A percentile compares a stretch with the other conserved stretches of the same genome.
These are phyloP conservation scores for Cynaeus angustus DNA, from an alignment of 2,888 invertebrate genomes.

Conservation along the genomic window DNA sequence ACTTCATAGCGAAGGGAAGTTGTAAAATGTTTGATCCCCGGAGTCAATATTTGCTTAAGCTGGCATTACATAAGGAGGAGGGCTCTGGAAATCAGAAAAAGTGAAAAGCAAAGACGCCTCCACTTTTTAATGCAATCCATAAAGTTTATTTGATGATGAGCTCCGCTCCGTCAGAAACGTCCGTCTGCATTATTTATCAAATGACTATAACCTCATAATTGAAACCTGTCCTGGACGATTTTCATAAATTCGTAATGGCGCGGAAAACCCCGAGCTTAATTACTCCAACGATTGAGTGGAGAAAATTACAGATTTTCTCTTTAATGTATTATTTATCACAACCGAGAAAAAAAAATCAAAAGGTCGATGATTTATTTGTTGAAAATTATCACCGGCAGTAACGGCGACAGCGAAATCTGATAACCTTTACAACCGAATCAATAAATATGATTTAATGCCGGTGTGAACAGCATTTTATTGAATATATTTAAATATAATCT, in stretches of 20 bases:
- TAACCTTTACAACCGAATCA: slow-evolving; percentile 31
- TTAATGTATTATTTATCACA: slow-evolving; percentile 60
- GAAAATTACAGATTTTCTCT: slow-evolving; percentile 56
- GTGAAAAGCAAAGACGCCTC: slow-evolving; percentile 55
- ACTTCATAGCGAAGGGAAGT: slow-evolving; percentile 54
- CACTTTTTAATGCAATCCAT: slow-evolving; percentile 58
- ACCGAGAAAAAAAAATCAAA: background rate
- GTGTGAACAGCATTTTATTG: slow-evolving; percentile 40
- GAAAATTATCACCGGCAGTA: slow-evolving; percentile 15
- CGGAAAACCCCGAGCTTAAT: slow-evolving; percentile 57
- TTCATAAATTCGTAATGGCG: slow-evolving; percentile 60
- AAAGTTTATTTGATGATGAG: slow-evolving; percentile 51
- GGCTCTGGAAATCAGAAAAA: slow-evolving; percentile 51
- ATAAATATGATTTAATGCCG: slow-evolving; percentile 38
- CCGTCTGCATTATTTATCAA: slow-evolving; percentile 61
- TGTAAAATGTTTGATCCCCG: slow-evolving; percentile 68
- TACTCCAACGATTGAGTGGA: slow-evolving; percentile 58
- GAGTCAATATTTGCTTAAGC: slow-evolving; percentile 65
- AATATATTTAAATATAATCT: slow-evolving; percentile 45
- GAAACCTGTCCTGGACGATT: slow-evolving; percentile 60
- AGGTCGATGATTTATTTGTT: slow-evolving; percentile 6
- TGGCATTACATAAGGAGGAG: slow-evolving; percentile 61
- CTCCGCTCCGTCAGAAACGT: slow-evolving; percentile 55
- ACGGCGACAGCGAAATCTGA: slow-evolving; percentile 27
- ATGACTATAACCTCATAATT: slow-evolving; percentile 58